A percentile compares a stretch with the other conserved stretches of the same genome.
Evolutionary conservation across 2,888 invertebrate species (phyloP).

Genomic region (Flabesymbios commensalis): DNA sequence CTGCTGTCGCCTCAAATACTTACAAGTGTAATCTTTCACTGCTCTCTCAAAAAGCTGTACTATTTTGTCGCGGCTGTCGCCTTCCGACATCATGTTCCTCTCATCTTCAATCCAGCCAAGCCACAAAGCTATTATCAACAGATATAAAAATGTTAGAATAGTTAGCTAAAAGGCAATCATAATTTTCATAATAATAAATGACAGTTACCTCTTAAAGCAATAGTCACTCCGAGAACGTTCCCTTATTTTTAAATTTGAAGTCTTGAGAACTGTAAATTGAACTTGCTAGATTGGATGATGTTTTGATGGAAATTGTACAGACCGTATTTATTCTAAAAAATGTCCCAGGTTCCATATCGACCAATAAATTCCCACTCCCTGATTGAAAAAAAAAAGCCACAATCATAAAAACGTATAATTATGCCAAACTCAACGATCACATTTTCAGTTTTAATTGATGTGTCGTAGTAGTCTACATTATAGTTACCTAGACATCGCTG

Average conservation of each 20-base stretch:
- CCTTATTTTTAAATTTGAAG: neutral
- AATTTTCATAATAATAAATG: too few species aligned
- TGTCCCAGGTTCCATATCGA: too few species aligned
- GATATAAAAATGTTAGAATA: neutral
- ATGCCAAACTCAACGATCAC: too few species aligned
- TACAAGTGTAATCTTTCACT: constrained; percentile 74
- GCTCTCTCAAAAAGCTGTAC: constrained; percentile 71
- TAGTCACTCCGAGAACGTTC: neutral
- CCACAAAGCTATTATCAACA: constrained; percentile 68
- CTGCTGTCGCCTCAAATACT: constrained; percentile 38
- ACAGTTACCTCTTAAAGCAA: neutral
- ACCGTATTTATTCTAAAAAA: too few species aligned
- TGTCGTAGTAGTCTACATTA: too few species aligned
- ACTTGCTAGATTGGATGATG: neutral
- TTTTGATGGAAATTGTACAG: neutral
- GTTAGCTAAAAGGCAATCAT: neutral
- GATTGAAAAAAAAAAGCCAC: too few species aligned
- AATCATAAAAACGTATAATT: too few species aligned
- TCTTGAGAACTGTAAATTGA: neutral
- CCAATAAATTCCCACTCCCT: too few species aligned
- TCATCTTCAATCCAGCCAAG: constrained; percentile 73
- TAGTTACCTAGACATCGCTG: too few species aligned
- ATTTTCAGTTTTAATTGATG: too few species aligned
- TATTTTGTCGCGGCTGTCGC: constrained; percentile 63
- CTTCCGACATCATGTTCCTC: constrained; percentile 66